Conservation (phyloP, 1,140 invertebrate genomes). For the Drosophila sucinea region DNA sequence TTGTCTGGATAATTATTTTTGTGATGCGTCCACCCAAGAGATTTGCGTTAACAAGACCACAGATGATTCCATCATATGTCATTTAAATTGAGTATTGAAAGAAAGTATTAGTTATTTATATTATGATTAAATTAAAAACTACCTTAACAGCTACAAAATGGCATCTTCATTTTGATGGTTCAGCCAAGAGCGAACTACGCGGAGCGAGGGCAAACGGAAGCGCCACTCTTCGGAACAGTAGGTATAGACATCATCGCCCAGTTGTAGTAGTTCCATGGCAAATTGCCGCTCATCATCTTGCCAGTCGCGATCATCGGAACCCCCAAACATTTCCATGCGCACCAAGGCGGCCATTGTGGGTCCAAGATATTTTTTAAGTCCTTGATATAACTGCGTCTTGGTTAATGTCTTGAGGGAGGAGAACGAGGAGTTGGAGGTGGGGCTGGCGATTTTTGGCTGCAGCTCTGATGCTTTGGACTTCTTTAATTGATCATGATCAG, state of each 20-base stretch:
- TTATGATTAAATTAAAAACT: not conserved
- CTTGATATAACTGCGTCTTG: conserved; percentile 73
- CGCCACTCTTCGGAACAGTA: conserved; percentile 77
- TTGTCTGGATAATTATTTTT: conserved; percentile 56
- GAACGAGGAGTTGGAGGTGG: not conserved
- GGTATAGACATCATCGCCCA: conserved; percentile 66
- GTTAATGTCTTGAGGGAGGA: conserved; percentile 12
- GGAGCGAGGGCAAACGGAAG: conserved; percentile 64
- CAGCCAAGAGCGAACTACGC: conserved; percentile 55
- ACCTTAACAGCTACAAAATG: conserved; percentile 6
- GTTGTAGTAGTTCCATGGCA: conserved; percentile 59
- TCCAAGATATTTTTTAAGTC: conserved; percentile 72
- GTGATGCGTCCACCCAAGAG: conserved; percentile 53
- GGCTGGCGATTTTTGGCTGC: not conserved
- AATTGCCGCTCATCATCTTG: conserved; percentile 68
- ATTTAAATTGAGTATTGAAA: conserved; percentile 30
- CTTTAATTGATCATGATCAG: conserved; percentile 29
- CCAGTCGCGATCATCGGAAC: conserved; percentile 64
- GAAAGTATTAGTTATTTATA: not conserved
- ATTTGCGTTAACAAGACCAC: conserved; percentile 54
- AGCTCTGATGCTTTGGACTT: conserved; percentile 17
- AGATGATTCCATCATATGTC: conserved; percentile 57
- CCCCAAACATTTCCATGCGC: conserved; percentile 80
- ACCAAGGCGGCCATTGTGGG: conserved; percentile 69
- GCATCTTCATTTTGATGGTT: not conserved